phyloP scores from a whole-genome alignment of 2,113 vertebrate species.

The Sylvietta virens region DNA sequence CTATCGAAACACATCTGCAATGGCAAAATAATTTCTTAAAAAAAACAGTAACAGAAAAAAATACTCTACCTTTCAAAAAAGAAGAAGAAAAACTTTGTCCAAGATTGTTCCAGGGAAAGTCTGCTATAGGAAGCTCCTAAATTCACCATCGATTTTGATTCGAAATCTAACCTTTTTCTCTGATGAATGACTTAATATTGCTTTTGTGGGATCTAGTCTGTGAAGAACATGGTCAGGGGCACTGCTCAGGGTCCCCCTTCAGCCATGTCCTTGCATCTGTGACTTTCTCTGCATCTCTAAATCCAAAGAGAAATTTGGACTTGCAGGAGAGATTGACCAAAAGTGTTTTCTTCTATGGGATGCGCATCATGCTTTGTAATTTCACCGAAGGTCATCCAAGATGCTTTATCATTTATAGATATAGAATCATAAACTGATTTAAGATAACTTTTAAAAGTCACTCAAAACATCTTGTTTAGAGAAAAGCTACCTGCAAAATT shows the following conservation, averaged over 20 bases:
- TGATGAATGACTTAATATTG: not conserved
- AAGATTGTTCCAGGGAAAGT: not conserved
- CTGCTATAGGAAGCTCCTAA: not conserved
- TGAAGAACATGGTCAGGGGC: not conserved
- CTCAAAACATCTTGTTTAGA: not conserved
- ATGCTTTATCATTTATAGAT: not conserved
- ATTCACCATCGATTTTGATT: not conserved
- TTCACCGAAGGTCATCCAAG: not conserved
- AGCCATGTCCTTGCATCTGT: not conserved
- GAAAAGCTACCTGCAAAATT: not conserved
- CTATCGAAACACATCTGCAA: not conserved
- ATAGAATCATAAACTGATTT: not conserved
- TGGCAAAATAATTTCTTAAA: not conserved
- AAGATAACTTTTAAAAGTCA: not conserved
- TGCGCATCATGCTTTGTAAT: not conserved
- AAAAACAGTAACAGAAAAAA: not conserved
- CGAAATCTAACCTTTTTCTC: not conserved
- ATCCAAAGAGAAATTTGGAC: not conserved
- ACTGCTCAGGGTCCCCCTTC: not conserved
- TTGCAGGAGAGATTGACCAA: not conserved
- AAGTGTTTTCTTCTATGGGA: not conserved
- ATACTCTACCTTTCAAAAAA: not conserved
- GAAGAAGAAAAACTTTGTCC: not conserved
- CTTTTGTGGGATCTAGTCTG: not conserved
- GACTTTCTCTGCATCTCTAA: not conserved